These are phyloP conservation scores for Lutjanus campechanus DNA, from an alignment of 2,797 vertebrate genomes.

Conservation along the genomic window DNA sequence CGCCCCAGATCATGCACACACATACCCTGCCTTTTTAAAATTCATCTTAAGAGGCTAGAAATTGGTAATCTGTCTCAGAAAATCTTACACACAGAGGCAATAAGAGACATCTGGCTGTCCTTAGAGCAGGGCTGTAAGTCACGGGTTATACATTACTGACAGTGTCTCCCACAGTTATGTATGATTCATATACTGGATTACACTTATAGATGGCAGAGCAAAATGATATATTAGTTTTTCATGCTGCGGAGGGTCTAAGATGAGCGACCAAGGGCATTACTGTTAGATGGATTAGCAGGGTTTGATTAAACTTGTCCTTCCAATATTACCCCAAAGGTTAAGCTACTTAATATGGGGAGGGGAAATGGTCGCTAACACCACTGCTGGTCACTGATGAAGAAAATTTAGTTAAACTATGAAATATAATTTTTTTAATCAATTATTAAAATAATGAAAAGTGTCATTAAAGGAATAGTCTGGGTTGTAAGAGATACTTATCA, in stretches of 20 bases:
- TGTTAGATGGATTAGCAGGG: constrained; percentile 32
- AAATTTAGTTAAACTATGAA: not conserved
- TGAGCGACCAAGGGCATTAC: constrained; percentile 33
- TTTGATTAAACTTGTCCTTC: constrained; percentile 60
- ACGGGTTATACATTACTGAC: constrained; percentile 43
- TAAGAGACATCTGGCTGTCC: constrained; percentile 35
- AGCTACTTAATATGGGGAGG: not conserved
- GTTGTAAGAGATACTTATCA: too few relatives aligned
- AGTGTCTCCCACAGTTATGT: constrained; percentile 37
- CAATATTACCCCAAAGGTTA: constrained; percentile 35
- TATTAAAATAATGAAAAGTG: not conserved
- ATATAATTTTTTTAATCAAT: not conserved
- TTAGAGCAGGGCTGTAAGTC: constrained; percentile 25
- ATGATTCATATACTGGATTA: constrained; percentile 61
- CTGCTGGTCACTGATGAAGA: not conserved
- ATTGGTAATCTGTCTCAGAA: constrained; percentile 35
- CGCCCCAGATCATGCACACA: not conserved
- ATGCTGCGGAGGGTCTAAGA: constrained; percentile 12
- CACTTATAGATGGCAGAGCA: constrained; percentile 35
- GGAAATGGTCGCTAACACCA: not conserved
- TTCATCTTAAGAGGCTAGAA: constrained; percentile 29
- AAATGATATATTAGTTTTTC: constrained; percentile 35
- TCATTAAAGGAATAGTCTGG: too few relatives aligned
- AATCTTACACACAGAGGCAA: constrained; percentile 25
- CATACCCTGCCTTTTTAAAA: constrained; percentile 15